Evolutionary conservation across 2,113 vertebrate species (phyloP), one percentile per base, ranked within the genome.

Genomic region (Orientallactaga bullata): DNA sequence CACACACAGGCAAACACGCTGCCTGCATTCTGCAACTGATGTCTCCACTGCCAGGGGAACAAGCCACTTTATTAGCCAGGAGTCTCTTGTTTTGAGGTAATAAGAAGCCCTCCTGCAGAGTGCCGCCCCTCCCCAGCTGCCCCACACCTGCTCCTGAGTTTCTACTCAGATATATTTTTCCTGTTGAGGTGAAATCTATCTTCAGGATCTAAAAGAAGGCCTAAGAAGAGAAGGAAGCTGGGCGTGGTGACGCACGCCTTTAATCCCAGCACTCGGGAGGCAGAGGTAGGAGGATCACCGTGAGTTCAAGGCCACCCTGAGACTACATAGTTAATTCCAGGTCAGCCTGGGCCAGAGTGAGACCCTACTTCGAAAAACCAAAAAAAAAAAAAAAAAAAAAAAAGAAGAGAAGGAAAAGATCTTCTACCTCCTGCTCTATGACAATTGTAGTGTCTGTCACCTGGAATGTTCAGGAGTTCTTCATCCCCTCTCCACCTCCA

Each of bases 401-500:
- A 20, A 72, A 24, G 16, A 81, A 2, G 35, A 32, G 24, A 74
- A 94, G 15, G 32, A 32, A 8, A 8, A 17, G 2, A 1, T 35
- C 23, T 6, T 16, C 8, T 15, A 10, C 15, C 4, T 5, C 9
- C 7, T 37, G 47, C 24, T 71, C 55, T 8, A 1, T 8, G 5
- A 7, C 7, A 0, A 7, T 16, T 11, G 2, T 2, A 7, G 20
- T 30, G 12, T 7, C 42, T 30, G 12, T 7, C 42, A 11, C 24
- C 0, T 1, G 20, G 28, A 0, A 37, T 18, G 35, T 6, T 13
- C 26, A 15, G 21, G 4, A 1, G 0, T 7, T 3, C 39, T n/a
- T 30, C 3, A 47, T 47, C 5, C 26, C 55, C 30, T 8, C 5
- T 0, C 2, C 12, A 26, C 21, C 4, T 65, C 91, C 5, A 35